Evolutionary conservation across 2,113 vertebrate species (phyloP).

Genomic region (Atrichornis clamosus): DNA sequence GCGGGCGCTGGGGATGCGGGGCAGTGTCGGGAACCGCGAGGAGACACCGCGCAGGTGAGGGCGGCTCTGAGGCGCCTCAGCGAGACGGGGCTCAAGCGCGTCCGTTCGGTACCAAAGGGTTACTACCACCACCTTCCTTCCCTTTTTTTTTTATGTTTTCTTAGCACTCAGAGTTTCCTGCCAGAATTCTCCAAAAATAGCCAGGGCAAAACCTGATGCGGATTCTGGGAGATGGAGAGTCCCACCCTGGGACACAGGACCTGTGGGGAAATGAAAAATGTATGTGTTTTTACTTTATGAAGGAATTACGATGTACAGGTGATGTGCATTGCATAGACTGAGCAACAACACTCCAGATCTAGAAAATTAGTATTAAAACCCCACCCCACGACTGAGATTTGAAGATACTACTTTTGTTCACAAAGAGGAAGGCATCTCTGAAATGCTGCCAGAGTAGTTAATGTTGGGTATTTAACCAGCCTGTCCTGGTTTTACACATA

Average conservation of each 20-base stretch:
- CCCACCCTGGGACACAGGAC: rapidly evolving
- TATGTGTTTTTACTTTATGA: background rate
- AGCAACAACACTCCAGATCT: background rate
- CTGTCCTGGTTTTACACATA: background rate
- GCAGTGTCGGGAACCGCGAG: rapidly evolving
- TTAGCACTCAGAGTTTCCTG: background rate
- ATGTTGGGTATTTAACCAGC: background rate
- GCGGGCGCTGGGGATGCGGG: background rate
- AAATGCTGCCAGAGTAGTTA: background rate
- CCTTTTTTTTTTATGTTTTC: rapidly evolving
- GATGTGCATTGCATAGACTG: rapidly evolving
- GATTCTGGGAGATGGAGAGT: background rate
- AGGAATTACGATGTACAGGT: rapidly evolving
- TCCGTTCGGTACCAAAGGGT: rapidly evolving
- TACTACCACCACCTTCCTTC: rapidly evolving
- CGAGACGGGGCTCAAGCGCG: rapidly evolving
- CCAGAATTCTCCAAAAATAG: background rate
- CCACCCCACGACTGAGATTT: background rate
- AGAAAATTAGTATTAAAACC: background rate
- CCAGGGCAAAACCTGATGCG: background rate
- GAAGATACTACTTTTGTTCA: background rate
- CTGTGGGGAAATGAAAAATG: background rate
- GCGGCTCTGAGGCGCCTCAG: background rate
- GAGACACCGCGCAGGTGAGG: background rate
- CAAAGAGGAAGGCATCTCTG: background rate